Conservation (phyloP, 2,888 invertebrate genomes). For the Andricus quercusramuli region DNA sequence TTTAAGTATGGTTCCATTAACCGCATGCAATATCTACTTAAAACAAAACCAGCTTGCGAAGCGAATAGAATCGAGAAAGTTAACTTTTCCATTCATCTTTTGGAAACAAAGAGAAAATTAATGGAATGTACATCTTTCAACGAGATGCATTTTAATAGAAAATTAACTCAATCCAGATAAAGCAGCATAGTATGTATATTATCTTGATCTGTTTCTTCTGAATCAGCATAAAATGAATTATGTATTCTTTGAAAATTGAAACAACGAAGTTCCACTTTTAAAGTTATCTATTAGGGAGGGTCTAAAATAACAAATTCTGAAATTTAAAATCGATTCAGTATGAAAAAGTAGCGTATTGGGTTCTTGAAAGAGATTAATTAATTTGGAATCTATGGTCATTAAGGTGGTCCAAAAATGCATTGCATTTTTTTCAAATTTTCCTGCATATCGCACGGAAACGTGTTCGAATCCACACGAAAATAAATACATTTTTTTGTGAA, state of each 20-base stretch:
- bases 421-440: no score
- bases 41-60: not conserved
- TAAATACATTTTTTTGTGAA: no score
- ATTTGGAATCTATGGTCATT: no score
- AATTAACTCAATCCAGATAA: conserved; percentile 13
- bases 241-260: not conserved
- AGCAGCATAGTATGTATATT: not conserved
- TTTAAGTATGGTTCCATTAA: not conserved
- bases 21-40: not conserved
- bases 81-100: not conserved
- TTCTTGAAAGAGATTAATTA: no score
- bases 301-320: no score
- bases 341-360: no score
- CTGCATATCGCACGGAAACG: no score
- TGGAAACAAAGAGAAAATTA: not conserved
- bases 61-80: not conserved
- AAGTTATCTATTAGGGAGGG: not conserved
- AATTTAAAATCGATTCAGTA: no score
- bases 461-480: no score
- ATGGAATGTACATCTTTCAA: not conserved
- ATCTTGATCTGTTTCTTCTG: not conserved
- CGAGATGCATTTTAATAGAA: not conserved
- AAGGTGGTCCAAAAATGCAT: no score
- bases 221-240: conserved; percentile 5
- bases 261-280: not conserved